Percentiles rank a stretch among this genome's conserved stretches.
phyloP scores from a whole-genome alignment of 2,113 vertebrate genomes.

The Xiphorhynchus elegans region DNA sequence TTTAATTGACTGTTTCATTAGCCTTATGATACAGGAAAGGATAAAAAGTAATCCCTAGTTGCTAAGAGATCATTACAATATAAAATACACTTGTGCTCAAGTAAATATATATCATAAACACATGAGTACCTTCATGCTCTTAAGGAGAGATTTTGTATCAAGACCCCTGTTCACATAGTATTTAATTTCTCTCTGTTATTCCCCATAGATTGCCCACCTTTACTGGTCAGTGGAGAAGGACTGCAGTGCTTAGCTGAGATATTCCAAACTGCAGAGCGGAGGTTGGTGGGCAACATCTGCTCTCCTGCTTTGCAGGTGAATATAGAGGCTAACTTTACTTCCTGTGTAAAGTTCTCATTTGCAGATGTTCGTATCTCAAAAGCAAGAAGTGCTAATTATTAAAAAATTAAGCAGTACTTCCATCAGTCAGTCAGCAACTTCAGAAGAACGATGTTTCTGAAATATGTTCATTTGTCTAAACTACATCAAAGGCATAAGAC shows the following conservation, averaged over 20 bases:
- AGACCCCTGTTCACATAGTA: not conserved
- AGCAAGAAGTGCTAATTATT: conserved; percentile 44
- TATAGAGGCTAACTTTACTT: not conserved
- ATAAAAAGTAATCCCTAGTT: conserved; percentile 27
- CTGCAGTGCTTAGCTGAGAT: not conserved
- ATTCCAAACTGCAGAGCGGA: not conserved
- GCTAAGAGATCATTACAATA: not conserved
- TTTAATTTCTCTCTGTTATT: not conserved
- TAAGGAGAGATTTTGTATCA: not conserved
- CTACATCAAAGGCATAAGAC: conserved; percentile 40
- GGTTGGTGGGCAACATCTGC: not conserved
- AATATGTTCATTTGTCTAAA: conserved; percentile 49
- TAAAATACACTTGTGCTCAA: not conserved
- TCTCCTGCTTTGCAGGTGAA: not conserved
- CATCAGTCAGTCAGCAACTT: conserved; percentile 11
- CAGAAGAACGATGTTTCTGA: conserved; percentile 35
- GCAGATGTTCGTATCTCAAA: conserved; percentile 44
- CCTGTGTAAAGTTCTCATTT: conserved; percentile 9
- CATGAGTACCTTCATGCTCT: not conserved
- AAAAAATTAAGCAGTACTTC: conserved; percentile 40
- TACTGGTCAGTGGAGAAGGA: not conserved
- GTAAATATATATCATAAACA: not conserved
- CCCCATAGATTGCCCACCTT: not conserved
- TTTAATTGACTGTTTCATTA: conserved; percentile 61
- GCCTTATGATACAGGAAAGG: conserved; percentile 26